Evolutionary conservation across 2,113 vertebrate species (phyloP).

Genomic region (Oncorhynchus clarkii): DNA sequence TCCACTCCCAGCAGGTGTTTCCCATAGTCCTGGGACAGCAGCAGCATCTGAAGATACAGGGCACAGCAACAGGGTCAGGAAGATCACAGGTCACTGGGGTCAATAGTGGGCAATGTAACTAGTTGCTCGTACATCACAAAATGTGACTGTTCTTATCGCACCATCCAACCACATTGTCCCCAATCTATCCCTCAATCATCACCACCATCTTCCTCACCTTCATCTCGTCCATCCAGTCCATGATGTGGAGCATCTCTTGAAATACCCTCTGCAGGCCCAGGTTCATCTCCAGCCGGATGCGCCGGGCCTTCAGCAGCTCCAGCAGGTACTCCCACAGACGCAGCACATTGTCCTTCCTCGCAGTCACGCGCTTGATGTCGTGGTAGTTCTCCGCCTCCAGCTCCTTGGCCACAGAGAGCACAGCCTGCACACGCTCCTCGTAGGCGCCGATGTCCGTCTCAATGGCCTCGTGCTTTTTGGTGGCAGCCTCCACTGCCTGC

Average conservation of each 20-base stretch:
- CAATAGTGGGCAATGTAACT: neutral
- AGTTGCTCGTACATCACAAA: too few species aligned
- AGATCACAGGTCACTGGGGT: conserved; percentile 1
- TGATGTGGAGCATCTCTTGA: conserved; percentile 99
- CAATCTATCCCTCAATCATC: too few species aligned
- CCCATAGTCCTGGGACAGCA: conserved; percentile 96
- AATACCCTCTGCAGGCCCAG: conserved; percentile 95
- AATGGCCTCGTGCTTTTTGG: conserved; percentile 98
- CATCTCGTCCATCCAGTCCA: conserved; percentile 99
- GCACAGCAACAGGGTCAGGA: too few species aligned
- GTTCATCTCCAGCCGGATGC: conserved; percentile 89
- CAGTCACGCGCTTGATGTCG: conserved; percentile 94
- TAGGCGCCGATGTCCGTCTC: conserved; percentile 96
- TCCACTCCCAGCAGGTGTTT: conserved; percentile 96
- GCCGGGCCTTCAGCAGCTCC: conserved; percentile 89
- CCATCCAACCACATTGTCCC: too few species aligned
- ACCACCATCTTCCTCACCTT: conserved; percentile 75
- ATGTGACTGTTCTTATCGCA: too few species aligned
- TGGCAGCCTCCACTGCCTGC: conserved; percentile 95
- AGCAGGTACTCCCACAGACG: conserved; percentile 97
- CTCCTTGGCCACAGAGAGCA: conserved; percentile 90
- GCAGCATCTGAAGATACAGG: conserved; percentile 80
- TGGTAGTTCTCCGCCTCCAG: conserved; percentile 96
- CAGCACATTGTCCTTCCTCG: conserved; percentile 94
- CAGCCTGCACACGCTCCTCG: conserved; percentile 94